Conservation (phyloP, 2,888 invertebrate genomes). For the Agrilus cyanescens region DNA sequence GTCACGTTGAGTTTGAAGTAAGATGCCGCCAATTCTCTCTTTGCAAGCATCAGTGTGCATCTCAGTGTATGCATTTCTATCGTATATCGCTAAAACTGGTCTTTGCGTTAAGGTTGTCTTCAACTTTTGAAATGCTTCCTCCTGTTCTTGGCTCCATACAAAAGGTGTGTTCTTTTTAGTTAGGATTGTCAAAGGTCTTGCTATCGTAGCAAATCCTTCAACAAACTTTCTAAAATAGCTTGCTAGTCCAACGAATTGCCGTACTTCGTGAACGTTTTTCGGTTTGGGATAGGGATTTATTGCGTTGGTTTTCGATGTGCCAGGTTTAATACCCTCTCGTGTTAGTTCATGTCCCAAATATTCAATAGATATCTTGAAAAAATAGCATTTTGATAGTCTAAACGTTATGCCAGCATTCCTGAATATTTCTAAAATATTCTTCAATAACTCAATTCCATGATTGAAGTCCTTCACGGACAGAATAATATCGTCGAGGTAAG, state of each 20-base stretch:
- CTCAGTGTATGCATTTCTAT: constrained; percentile 14
- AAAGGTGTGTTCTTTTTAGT: constrained; percentile 13
- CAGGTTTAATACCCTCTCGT: constrained; percentile 10
- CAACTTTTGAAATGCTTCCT: constrained; percentile 13
- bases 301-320: not conserved
- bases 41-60: constrained; percentile 17
- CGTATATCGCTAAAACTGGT: constrained; percentile 17
- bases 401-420: too few relatives aligned
- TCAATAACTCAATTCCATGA: too few relatives aligned
- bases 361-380: constrained; percentile 19
- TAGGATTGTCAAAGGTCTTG: constrained; percentile 15
- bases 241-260: constrained; percentile 16
- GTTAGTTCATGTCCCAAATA: constrained; percentile 25
- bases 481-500: too few relatives aligned
- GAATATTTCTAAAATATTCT: too few relatives aligned
- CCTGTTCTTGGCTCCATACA: constrained; percentile 14
- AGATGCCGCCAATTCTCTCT: constrained; percentile 16
- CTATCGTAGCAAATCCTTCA: constrained; percentile 15
- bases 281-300: constrained; percentile 1
- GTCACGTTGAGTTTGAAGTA: constrained; percentile 13
- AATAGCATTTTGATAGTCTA: constrained; percentile 14
- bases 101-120: constrained; percentile 10
- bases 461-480: too few relatives aligned
- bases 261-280: not conserved
- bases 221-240: constrained; percentile 22